A percentile compares a stretch with the other conserved stretches of the same genome.
Conservation (phyloP, 2,113 vertebrate genomes). For the Odobenus rosmarus region DNA sequence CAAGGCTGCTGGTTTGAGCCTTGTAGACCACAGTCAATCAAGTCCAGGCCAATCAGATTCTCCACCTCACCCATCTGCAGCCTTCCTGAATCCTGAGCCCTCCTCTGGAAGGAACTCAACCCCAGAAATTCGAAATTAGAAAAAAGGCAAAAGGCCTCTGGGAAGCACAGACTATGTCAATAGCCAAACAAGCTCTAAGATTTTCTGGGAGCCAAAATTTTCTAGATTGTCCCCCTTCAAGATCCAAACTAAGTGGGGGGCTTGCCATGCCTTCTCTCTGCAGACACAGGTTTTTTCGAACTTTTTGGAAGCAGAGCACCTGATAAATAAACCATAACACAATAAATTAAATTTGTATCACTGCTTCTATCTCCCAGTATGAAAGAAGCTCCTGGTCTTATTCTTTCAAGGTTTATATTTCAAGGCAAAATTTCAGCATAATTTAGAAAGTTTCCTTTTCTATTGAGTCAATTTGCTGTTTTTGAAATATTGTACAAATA, state of each 20-base stretch:
- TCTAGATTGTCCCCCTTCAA: slow-evolving; percentile 7
- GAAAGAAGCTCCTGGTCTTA: slow-evolving; percentile 77
- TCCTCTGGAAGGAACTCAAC: not conserved
- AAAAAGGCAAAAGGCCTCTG: not conserved
- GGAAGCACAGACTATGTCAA: not conserved
- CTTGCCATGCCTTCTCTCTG: not conserved
- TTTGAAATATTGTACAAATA: slow-evolving; percentile 85
- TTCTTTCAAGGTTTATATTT: slow-evolving; percentile 79
- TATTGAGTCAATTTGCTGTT: slow-evolving; percentile 82
- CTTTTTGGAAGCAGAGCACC: slow-evolving; percentile 40
- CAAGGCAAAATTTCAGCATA: slow-evolving; percentile 78
- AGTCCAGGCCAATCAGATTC: not conserved
- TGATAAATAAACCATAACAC: slow-evolving; percentile 62
- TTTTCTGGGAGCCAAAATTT: slow-evolving; percentile 35
- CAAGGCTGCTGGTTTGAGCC: not conserved
- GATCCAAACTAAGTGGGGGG: slow-evolving; percentile 24
- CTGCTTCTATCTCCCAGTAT: slow-evolving; percentile 58
- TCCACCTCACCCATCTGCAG: not conserved
- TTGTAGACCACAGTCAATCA: not conserved
- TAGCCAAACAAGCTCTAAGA: not conserved
- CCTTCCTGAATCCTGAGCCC: not conserved
- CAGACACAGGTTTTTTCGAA: slow-evolving; percentile 58
- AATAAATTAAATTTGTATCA: slow-evolving; percentile 73
- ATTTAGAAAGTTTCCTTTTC: slow-evolving; percentile 80
- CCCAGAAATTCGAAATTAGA: not conserved